Evolutionary conservation across 2,113 vertebrate genomes (phyloP).

Genomic region (Barnardius zonarius): DNA sequence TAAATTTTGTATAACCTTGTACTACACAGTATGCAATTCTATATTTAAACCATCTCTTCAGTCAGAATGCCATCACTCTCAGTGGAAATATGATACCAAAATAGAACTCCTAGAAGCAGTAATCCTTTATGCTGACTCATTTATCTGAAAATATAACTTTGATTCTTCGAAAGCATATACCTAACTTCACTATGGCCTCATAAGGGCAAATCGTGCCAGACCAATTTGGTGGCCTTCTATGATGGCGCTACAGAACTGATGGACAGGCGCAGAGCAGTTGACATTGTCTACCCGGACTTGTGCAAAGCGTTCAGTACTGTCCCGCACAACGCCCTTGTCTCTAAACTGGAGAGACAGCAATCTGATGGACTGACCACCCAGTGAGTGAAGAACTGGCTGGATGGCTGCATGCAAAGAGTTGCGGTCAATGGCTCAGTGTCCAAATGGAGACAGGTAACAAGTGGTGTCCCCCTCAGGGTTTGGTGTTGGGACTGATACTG

Average conservation of each 20-base stretch:
- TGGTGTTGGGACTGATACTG: not conserved
- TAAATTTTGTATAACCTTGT: not conserved
- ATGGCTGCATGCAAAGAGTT: not conserved
- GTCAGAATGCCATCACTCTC: not conserved
- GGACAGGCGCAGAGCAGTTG: not conserved
- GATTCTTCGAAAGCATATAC: conserved; percentile 45
- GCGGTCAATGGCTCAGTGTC: too few species aligned
- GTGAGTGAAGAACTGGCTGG: not conserved
- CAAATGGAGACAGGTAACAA: not conserved
- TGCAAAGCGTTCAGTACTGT: not conserved
- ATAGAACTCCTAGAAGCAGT: conserved; percentile 52
- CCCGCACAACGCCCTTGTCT: not conserved
- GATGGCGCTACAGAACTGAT: not conserved
- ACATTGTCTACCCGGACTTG: not conserved
- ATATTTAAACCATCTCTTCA: conserved; percentile 38
- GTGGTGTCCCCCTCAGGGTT: not conserved
- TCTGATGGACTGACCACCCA: not conserved
- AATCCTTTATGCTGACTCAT: conserved; percentile 39
- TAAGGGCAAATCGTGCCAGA: not conserved
- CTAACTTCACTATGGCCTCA: not conserved
- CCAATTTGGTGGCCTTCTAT: not conserved
- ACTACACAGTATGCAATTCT: not conserved
- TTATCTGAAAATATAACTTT: conserved; percentile 17
- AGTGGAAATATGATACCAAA: conserved; percentile 37
- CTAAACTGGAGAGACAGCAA: not conserved